Evolutionary conservation across 2,888 invertebrate species (phyloP).

Genomic region (Tinea pellionella): DNA sequence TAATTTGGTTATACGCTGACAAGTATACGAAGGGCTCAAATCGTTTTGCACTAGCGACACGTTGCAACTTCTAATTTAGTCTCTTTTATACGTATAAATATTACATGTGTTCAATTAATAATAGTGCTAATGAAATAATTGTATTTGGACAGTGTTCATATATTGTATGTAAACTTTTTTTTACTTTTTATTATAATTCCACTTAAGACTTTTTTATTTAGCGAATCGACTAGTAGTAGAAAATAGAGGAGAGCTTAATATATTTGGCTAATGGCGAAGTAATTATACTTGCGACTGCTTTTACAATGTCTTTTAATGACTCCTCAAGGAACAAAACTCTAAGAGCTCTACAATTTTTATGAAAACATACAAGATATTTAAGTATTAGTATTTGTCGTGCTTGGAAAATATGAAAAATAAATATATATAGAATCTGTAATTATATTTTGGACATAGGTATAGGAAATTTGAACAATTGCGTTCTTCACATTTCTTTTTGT

Average conservation of each 20-base stretch:
- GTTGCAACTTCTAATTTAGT: constrained; percentile 19
- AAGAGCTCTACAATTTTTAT: background rate
- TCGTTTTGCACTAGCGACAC: background rate
- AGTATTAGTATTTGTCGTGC: too few relatives aligned
- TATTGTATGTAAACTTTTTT: too few relatives aligned
- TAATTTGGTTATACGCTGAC: constrained; percentile 66
- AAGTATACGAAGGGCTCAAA: constrained; percentile 46
- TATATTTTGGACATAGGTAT: background rate
- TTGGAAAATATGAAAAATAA: too few relatives aligned
- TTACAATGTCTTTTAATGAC: constrained; percentile 46
- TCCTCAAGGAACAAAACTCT: constrained; percentile 34
- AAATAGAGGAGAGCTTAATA: background rate
- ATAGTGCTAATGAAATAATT: too few relatives aligned
- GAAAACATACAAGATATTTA: background rate
- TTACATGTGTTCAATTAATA: too few relatives aligned
- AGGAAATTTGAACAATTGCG: background rate
- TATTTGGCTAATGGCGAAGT: constrained; percentile 42
- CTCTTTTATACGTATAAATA: too few relatives aligned
- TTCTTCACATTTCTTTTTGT: background rate
- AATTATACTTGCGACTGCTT: constrained; percentile 50
- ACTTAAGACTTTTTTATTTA: background rate
- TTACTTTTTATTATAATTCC: background rate
- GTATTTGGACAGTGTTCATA: background rate
- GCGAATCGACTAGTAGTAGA: background rate
- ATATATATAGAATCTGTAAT: too few relatives aligned